phyloP scores from a whole-genome alignment of 2,888 invertebrate genomes.

The Hemicrepidius hirtus region DNA sequence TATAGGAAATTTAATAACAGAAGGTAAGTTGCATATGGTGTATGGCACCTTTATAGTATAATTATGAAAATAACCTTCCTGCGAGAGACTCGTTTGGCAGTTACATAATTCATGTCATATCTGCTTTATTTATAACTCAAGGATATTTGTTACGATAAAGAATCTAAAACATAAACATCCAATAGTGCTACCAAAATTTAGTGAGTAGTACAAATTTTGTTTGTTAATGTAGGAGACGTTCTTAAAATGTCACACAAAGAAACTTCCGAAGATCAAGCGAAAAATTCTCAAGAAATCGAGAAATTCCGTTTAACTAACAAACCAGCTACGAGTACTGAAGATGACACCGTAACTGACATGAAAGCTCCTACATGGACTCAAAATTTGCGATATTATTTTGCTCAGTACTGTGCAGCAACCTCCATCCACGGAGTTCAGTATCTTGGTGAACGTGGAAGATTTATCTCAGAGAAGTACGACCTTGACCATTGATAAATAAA shows the following conservation, averaged over 20 bases:
- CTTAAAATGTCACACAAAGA: not conserved
- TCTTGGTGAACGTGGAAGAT: slow-evolving; percentile 68
- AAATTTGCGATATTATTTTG: slow-evolving; percentile 36
- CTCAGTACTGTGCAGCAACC: slow-evolving; percentile 53
- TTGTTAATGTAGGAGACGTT: not conserved
- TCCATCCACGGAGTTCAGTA: slow-evolving; percentile 70
- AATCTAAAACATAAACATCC: too few relatives aligned
- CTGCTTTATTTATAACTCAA: too few relatives aligned
- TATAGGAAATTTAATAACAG: too few relatives aligned
- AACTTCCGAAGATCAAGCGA: not conserved
- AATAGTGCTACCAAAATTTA: too few relatives aligned
- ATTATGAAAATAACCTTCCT: too few relatives aligned
- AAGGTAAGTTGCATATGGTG: too few relatives aligned
- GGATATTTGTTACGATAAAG: too few relatives aligned
- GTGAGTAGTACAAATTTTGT: too few relatives aligned
- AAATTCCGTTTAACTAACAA: slow-evolving; percentile 19
- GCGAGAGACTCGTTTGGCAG: too few relatives aligned
- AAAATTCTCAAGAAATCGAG: not conserved
- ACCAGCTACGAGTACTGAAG: not conserved
- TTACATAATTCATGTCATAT: too few relatives aligned
- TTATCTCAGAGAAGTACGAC: slow-evolving; percentile 64
- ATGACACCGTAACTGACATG: too few relatives aligned
- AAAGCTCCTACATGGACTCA: not conserved
- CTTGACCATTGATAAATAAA: not conserved
- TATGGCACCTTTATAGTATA: too few relatives aligned